Conservation (phyloP, 2,113 vertebrate species). For the Lagenorhynchus albirostris region DNA sequence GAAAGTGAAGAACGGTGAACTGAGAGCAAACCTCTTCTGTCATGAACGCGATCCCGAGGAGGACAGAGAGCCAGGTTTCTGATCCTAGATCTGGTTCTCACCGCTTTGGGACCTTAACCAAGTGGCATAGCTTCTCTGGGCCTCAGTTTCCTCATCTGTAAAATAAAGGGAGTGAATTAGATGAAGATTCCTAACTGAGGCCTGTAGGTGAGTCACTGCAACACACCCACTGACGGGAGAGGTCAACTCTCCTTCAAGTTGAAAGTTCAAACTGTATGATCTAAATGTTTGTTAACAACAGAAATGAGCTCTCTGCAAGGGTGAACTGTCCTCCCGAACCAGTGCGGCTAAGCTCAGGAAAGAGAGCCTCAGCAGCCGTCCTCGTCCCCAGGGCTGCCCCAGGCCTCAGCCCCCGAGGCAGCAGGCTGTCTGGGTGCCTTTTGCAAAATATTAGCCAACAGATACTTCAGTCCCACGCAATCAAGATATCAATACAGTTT, state of each 20-base stretch:
- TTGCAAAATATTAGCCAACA: background rate
- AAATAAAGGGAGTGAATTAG: background rate
- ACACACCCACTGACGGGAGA: fast-evolving
- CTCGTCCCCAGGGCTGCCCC: fast-evolving
- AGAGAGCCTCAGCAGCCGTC: background rate
- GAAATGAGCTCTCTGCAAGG: fast-evolving
- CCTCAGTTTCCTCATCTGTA: slow-evolving; percentile 33
- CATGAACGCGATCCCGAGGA: background rate
- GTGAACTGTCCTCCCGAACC: fast-evolving
- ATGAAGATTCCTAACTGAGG: background rate
- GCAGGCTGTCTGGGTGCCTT: background rate
- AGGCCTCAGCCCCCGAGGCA: background rate
- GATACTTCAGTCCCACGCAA: background rate
- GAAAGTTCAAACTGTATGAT: background rate
- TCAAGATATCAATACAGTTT: background rate
- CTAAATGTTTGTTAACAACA: background rate
- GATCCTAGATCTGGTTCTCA: background rate
- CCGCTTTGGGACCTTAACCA: background rate
- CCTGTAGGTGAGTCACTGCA: background rate
- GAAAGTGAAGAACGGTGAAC: background rate
- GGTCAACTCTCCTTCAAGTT: too few relatives aligned
- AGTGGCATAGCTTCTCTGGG: background rate
- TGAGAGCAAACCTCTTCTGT: background rate
- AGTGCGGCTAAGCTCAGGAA: background rate
- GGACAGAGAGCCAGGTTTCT: background rate